These are phyloP conservation scores for Conopomorpha cramerella DNA, from an alignment of 1,140 invertebrate species.

Conservation along the genomic window DNA sequence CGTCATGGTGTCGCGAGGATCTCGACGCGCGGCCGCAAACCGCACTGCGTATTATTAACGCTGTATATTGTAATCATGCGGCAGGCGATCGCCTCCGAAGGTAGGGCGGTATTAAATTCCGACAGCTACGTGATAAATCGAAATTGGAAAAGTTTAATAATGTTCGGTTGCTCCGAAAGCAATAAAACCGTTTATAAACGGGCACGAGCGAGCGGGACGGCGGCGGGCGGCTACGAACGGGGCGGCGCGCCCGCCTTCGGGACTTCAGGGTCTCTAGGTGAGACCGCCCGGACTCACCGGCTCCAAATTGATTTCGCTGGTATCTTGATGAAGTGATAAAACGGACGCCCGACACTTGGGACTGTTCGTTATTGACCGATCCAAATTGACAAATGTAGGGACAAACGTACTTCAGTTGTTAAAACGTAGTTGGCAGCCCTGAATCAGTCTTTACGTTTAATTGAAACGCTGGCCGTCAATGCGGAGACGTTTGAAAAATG, in stretches of 20 bases:
- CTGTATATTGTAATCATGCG: conserved; percentile 59
- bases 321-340: conserved; percentile 40
- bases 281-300: conserved; percentile 32
- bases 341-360: conserved; percentile 10
- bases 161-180: conserved; percentile 61
- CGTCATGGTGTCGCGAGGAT: too few species aligned
- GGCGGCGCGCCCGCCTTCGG: conserved; percentile 31
- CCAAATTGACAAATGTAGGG: conserved; percentile 2
- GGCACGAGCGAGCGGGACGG: conserved; percentile 55
- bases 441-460: conserved; percentile 11
- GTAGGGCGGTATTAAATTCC: conserved; percentile 61
- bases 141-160: conserved; percentile 62
- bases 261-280: conserved; percentile 53
- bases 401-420: too few species aligned
- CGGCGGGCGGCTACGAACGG: conserved; percentile 33
- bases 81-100: conserved; percentile 57
- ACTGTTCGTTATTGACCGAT: conserved; percentile 4
- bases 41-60: conserved; percentile 50
- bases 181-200: conserved; percentile 62
- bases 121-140: conserved; percentile 62
- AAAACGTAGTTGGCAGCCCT: conserved; percentile 14
- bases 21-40: conserved; percentile 12
- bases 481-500: conserved; percentile 3
- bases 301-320: conserved; percentile 44
- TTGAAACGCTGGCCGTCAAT: conserved; percentile 10